phyloP scores from a whole-genome alignment of 2,113 vertebrate genomes.

The Podiceps cristatus region DNA sequence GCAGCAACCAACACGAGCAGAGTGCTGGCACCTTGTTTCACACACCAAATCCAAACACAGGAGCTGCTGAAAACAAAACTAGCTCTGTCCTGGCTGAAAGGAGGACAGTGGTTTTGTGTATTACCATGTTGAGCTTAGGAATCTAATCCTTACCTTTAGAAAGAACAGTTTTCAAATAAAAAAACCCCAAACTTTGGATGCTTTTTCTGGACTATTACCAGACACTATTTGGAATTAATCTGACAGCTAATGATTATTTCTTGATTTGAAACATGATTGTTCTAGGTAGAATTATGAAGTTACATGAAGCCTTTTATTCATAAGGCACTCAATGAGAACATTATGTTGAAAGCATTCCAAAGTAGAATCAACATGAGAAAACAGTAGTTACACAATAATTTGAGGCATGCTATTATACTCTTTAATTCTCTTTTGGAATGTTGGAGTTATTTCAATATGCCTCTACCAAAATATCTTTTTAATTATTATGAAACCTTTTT shows the following conservation, averaged over 20 bases:
- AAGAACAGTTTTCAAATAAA: background rate
- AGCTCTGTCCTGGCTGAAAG: too few species aligned
- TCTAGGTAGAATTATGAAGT: background rate
- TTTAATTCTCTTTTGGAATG: background rate
- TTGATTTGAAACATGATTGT: background rate
- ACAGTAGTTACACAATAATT: background rate
- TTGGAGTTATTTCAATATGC: background rate
- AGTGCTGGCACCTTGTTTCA: too few species aligned
- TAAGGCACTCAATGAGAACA: background rate
- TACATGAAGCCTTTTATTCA: background rate
- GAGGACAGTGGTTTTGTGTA: background rate
- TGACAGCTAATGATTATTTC: background rate
- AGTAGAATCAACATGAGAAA: background rate
- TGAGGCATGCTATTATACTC: background rate
- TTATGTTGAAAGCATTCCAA: background rate
- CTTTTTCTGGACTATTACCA: background rate
- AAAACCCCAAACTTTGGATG: rapidly evolving
- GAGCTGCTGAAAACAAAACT: too few species aligned
- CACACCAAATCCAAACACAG: too few species aligned
- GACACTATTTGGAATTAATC: background rate
- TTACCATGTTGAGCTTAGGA: background rate
- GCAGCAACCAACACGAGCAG: too few species aligned
- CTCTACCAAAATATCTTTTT: background rate
- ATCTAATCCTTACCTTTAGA: background rate
- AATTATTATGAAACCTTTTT: background rate